Conservation (phyloP, 2,113 vertebrate species). For the Paramisgurnus dabryanus region DNA sequence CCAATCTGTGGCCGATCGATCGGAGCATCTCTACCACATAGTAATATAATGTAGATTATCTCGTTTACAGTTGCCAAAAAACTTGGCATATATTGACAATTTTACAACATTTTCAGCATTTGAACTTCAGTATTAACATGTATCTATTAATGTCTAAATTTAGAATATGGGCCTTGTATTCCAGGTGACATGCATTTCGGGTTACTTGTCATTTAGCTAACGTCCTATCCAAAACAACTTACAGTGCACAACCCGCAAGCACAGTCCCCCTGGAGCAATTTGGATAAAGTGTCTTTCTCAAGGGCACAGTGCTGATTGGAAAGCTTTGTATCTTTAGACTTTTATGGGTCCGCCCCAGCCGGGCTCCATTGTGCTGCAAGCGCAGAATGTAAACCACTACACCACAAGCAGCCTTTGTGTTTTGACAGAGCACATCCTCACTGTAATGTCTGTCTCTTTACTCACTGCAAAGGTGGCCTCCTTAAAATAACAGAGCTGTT, state of each 20-base stretch:
- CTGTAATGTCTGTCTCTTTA: constrained; percentile 37
- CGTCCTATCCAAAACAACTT: not conserved
- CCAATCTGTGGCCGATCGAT: too few species aligned
- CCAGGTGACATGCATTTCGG: not conserved
- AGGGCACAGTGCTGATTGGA: constrained; percentile 24
- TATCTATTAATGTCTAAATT: not conserved
- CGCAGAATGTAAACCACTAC: constrained; percentile 20
- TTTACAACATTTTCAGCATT: not conserved
- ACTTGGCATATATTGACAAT: too few species aligned
- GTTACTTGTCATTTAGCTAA: constrained; percentile 6
- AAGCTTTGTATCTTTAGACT: constrained; percentile 12
- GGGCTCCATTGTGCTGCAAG: constrained; percentile 7
- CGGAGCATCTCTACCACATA: too few species aligned
- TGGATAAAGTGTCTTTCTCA: constrained; percentile 29
- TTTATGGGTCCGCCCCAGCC: not conserved
- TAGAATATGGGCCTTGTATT: not conserved
- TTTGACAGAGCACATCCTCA: constrained; percentile 39
- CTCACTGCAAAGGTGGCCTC: constrained; percentile 41
- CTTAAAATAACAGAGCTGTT: constrained; percentile 34
- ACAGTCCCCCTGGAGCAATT: constrained; percentile 20
- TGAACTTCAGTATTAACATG: not conserved
- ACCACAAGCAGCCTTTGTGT: constrained; percentile 13
- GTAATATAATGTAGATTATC: too few species aligned
- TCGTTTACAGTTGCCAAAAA: too few species aligned
- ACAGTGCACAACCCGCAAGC: not conserved